Evolutionary conservation across 92 coral and sea anemone genomes (phyloP).

Genomic region (Nematostella vectensis): DNA sequence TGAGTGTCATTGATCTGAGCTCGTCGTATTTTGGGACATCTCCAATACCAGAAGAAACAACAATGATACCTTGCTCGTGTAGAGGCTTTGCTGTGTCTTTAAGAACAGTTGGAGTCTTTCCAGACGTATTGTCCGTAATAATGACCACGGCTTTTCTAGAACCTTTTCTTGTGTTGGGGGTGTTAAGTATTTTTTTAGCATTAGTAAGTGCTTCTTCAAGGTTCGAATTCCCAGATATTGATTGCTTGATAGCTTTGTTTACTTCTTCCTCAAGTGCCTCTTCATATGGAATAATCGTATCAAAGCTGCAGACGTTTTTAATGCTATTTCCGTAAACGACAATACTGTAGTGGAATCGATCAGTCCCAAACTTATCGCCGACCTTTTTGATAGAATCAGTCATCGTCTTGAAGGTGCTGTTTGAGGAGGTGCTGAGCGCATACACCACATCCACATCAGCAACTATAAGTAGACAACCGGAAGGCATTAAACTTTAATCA

Average conservation of each 20-base stretch:
- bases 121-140: conserved; percentile 23
- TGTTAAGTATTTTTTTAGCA: conserved; percentile 12
- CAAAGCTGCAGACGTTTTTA: conserved; percentile 17
- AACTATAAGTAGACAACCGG: conserved; percentile 4
- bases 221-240: conserved; percentile 7
- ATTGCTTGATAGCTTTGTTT: neutral
- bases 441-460: conserved; percentile 21
- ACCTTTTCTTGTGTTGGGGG: conserved; percentile 3
- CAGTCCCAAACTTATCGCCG: conserved; percentile 23
- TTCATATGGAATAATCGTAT: conserved; percentile 12
- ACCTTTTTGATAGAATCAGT: conserved; percentile 21
- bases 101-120: conserved; percentile 9
- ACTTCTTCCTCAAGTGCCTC: conserved; percentile 9
- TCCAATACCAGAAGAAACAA: conserved; percentile 21
- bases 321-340: conserved; percentile 14
- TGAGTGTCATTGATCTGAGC: conserved; percentile 21
- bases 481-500: too few species aligned
- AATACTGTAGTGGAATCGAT: conserved; percentile 23
- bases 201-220: conserved; percentile 13
- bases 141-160: conserved; percentile 25
- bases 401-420: conserved; percentile 19
- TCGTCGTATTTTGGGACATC: conserved; percentile 10
- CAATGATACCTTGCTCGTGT: conserved; percentile 30
- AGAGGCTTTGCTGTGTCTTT: conserved; percentile 12
- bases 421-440: conserved; percentile 17